These are phyloP conservation scores for Blennius ocellaris DNA, from an alignment of 2,113 vertebrate species.

Conservation along the genomic window DNA sequence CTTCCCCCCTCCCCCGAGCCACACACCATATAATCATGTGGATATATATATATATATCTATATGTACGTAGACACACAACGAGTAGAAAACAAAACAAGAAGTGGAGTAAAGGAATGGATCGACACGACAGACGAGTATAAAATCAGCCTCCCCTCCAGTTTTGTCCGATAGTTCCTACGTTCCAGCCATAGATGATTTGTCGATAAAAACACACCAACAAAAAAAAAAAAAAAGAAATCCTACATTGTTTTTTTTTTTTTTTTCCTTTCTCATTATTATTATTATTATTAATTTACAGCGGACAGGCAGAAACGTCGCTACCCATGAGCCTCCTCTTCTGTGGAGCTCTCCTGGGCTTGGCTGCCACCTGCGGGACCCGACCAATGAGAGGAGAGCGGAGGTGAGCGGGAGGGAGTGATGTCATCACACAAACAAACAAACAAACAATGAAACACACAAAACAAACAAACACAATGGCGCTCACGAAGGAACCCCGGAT, in stretches of 20 bases:
- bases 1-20: neutral
- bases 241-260: too few relatives aligned
- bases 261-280: neutral
- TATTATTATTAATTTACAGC: slow-evolving; percentile 5
- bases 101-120: slow-evolving; percentile 21
- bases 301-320: slow-evolving; percentile 30
- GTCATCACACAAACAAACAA: slow-evolving; percentile 1
- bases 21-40: slow-evolving; percentile 20
- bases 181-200: slow-evolving; percentile 68
- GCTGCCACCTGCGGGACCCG: slow-evolving; percentile 72
- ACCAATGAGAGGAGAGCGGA: slow-evolving; percentile 68
- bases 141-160: slow-evolving; percentile 48
- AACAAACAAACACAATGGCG: too few relatives aligned
- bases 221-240: neutral
- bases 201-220: slow-evolving; percentile 13
- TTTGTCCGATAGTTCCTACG: slow-evolving; percentile 42
- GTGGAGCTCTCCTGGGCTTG: slow-evolving; percentile 67
- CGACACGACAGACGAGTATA: slow-evolving; percentile 16
- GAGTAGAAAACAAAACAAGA: slow-evolving; percentile 46
- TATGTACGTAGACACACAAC: slow-evolving; percentile 28
- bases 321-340: slow-evolving; percentile 75
- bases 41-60: slow-evolving; percentile 29
- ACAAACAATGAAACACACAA: too few relatives aligned
- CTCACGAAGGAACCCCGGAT: too few relatives aligned
- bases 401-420: slow-evolving; percentile 37